phyloP scores from a whole-genome alignment of 2,888 invertebrate genomes.

The Stegophylla sp. region DNA sequence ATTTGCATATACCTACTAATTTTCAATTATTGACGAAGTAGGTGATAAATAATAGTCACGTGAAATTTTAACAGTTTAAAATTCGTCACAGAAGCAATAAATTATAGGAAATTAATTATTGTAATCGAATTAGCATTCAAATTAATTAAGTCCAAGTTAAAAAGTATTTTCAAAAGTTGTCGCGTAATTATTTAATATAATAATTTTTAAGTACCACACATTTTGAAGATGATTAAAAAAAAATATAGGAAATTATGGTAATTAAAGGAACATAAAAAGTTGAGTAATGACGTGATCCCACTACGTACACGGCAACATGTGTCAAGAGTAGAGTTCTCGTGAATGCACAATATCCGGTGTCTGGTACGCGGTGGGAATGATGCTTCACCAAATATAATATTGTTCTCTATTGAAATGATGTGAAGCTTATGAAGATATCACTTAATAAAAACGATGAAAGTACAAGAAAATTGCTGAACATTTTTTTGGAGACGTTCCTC shows the following conservation, averaged over 20 bases:
- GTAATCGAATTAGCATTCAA: constrained; percentile 24
- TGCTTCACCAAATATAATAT: neutral
- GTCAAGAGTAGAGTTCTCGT: constrained; percentile 5
- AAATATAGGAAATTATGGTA: constrained; percentile 18
- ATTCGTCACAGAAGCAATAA: neutral
- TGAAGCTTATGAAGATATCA: too few species aligned
- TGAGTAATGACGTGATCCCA: constrained; percentile 39
- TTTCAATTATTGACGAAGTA: neutral
- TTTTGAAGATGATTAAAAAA: neutral
- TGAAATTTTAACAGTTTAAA: constrained; percentile 6
- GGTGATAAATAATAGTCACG: neutral
- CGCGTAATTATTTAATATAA: neutral
- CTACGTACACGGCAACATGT: constrained; percentile 34
- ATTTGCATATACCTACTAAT: neutral
- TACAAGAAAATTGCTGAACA: too few species aligned
- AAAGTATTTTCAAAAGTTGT: constrained; percentile 2
- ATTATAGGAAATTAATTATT: neutral
- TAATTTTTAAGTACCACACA: too few species aligned
- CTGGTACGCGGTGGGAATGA: constrained; percentile 43
- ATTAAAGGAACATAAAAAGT: constrained; percentile 40
- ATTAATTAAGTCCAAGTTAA: neutral
- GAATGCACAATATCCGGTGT: constrained; percentile 48
- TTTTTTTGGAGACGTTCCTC: neutral
- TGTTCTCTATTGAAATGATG: neutral
- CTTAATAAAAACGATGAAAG: too few species aligned